phyloP scores from a whole-genome alignment of 2,797 vertebrate species.

The Ispidina picta region DNA sequence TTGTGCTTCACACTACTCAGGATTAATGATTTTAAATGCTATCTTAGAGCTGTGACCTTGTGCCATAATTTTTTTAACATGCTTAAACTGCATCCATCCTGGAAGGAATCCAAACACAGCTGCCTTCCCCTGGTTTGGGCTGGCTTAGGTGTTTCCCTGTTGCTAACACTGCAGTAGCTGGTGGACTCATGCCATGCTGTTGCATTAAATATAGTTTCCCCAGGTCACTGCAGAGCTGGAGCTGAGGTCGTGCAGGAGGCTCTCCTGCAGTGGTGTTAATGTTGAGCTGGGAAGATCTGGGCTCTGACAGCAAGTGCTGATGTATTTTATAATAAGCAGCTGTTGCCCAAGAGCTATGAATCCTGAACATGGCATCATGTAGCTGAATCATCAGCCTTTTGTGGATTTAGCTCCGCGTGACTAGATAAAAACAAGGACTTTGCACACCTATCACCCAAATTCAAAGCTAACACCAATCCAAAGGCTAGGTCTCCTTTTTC shows the following conservation, averaged over 20 bases:
- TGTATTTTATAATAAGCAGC: background rate
- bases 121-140: background rate
- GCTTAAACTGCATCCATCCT: background rate
- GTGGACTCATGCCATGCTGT: background rate
- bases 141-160: background rate
- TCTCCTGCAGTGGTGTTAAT: background rate
- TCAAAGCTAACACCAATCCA: background rate
- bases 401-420: background rate
- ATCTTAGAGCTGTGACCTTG: background rate
- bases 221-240: background rate
- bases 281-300: background rate
- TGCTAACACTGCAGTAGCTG: background rate
- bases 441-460: background rate
- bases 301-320: background rate
- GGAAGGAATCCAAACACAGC: background rate
- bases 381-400: background rate
- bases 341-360: background rate
- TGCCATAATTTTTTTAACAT: background rate
- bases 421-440: background rate
- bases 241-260: fast-evolving
- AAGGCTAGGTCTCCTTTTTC: background rate
- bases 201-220: background rate
- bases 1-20: background rate
- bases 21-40: background rate
- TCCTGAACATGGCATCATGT: background rate